Conservation (phyloP, 2,888 invertebrate genomes). For the Osmoderma eremita region DNA sequence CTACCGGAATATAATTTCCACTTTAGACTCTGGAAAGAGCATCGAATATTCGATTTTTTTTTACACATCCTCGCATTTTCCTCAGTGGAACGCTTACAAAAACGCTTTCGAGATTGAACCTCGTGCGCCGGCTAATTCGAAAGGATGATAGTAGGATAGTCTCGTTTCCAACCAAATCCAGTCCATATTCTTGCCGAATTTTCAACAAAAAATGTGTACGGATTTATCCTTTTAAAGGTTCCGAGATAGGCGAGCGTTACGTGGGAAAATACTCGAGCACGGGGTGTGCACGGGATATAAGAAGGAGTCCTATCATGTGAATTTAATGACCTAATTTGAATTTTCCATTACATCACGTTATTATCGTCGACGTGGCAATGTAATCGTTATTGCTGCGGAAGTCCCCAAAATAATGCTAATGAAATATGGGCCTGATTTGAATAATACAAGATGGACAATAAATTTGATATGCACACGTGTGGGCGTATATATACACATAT, state of each 20-base stretch:
- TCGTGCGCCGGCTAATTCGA: slow-evolving; percentile 22
- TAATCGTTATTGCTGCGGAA: slow-evolving; percentile 35
- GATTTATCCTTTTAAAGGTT: slow-evolving; percentile 33
- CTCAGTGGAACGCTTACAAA: slow-evolving; percentile 13
- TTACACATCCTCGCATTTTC: background rate
- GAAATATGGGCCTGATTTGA: slow-evolving; percentile 27
- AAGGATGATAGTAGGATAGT: slow-evolving; percentile 2
- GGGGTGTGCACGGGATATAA: slow-evolving; percentile 23
- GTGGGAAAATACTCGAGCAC: slow-evolving; percentile 37
- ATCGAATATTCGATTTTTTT: background rate
- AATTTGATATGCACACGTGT: background rate
- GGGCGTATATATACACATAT: no score
- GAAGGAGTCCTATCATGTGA: slow-evolving; percentile 35
- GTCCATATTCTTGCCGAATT: slow-evolving; percentile 30
- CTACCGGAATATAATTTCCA: no score
- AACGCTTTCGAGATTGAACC: slow-evolving; percentile 19
- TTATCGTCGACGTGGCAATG: slow-evolving; percentile 30
- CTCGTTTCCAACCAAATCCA: slow-evolving; percentile 32
- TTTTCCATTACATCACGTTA: slow-evolving; percentile 40
- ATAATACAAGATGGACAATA: slow-evolving; percentile 20
- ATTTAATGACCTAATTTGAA: slow-evolving; percentile 39
- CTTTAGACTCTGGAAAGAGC: background rate
- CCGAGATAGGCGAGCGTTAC: slow-evolving; percentile 32
- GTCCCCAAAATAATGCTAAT: slow-evolving; percentile 35
- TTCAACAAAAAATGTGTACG: slow-evolving; percentile 36